phyloP scores from a whole-genome alignment of 2,888 invertebrate genomes.

The Drosophila mimetica region DNA sequence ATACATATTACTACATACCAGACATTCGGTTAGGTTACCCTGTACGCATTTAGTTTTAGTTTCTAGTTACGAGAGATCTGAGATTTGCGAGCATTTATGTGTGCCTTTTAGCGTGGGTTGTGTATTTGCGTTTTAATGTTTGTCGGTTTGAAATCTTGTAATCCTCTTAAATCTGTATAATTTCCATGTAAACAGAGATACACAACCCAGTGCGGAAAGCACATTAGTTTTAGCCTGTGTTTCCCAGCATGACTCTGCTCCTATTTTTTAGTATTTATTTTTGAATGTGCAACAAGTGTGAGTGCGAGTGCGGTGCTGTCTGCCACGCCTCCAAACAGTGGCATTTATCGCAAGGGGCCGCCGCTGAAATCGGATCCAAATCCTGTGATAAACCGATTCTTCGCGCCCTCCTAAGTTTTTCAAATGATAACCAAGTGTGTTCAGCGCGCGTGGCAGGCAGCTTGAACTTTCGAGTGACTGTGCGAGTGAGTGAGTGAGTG shows the following conservation, averaged over 20 bases:
- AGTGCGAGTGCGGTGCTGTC: slow-evolving; percentile 33
- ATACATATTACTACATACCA: slow-evolving; percentile 23
- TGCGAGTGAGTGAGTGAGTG: slow-evolving; percentile 22
- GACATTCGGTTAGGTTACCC: slow-evolving; percentile 29
- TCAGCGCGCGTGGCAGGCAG: slow-evolving; percentile 32
- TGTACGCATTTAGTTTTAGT: slow-evolving; percentile 57
- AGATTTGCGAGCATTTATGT: slow-evolving; percentile 70
- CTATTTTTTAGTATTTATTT: slow-evolving; percentile 25
- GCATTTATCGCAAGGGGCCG: slow-evolving; percentile 55
- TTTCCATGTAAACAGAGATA: background rate
- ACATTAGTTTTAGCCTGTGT: slow-evolving; percentile 35
- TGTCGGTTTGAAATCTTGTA: background rate
- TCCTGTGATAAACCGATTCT: slow-evolving; percentile 65
- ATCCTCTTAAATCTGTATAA: background rate
- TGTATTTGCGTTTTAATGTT: background rate
- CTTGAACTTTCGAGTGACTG: slow-evolving; percentile 8
- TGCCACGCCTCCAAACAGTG: slow-evolving; percentile 46
- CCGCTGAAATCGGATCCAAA: slow-evolving; percentile 34
- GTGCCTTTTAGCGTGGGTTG: slow-evolving; percentile 6
- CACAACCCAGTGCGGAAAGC: background rate
- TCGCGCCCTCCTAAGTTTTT: slow-evolving; percentile 32
- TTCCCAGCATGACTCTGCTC: slow-evolving; percentile 37
- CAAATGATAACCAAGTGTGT: slow-evolving; percentile 44
- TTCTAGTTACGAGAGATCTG: slow-evolving; percentile 69
- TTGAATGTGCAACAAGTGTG: slow-evolving; percentile 9